Conservation (phyloP, 2,113 vertebrate species). For the Rhynchopsitta pachyrhyncha region DNA sequence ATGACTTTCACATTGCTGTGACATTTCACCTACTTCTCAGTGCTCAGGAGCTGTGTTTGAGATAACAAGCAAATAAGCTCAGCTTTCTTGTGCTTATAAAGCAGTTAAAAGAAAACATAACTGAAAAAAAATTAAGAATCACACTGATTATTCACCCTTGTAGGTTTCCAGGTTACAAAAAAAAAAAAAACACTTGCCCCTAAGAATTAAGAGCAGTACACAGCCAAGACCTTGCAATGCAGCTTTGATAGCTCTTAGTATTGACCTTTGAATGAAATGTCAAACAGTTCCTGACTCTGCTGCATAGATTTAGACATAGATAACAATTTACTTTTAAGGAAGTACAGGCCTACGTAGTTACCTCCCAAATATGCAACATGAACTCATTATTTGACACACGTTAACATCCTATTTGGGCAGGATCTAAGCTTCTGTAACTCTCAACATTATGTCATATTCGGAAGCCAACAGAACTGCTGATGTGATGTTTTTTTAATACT, state of each 20-base stretch:
- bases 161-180: neutral
- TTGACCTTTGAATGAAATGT: neutral
- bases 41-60: neutral
- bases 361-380: neutral
- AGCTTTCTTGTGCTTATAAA: neutral
- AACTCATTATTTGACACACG: neutral
- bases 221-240: neutral
- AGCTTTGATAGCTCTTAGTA: neutral
- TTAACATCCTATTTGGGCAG: neutral
- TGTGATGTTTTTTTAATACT: neutral
- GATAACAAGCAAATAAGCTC: neutral
- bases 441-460: neutral
- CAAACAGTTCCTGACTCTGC: neutral
- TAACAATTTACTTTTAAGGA: neutral
- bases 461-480: neutral
- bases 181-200: fast-evolving
- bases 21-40: neutral
- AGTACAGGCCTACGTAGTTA: neutral
- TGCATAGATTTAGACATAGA: neutral
- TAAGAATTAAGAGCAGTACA: neutral
- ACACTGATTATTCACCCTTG: neutral
- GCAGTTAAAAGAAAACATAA: neutral
- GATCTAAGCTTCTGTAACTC: slow-evolving; percentile 1
- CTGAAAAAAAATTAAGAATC: neutral
- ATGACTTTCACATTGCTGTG: neutral